Percentiles rank a stretch among this genome's conserved stretches.
Conservation (phyloP, 1,140 invertebrate species). For the Magallana gigas region DNA sequence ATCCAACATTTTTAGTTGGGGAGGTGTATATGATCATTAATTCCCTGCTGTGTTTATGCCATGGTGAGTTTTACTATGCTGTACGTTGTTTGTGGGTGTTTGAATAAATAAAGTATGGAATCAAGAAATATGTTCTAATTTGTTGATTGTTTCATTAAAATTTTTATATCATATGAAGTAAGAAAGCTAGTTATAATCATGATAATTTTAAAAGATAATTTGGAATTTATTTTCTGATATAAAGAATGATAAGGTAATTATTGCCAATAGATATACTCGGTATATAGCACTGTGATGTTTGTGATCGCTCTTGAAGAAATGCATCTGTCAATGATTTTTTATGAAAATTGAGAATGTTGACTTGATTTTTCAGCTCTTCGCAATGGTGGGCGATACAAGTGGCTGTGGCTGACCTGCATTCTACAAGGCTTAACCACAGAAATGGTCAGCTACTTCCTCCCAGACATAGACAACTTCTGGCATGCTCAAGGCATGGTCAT, state of each 20-base stretch:
- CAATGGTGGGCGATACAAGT: slow-evolving; percentile 85
- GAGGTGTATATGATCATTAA: slow-evolving; percentile 77
- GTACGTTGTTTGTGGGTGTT: too few relatives aligned
- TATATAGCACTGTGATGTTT: not conserved
- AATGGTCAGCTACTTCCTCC: slow-evolving; percentile 82
- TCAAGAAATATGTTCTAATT: too few relatives aligned
- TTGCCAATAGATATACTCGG: too few relatives aligned
- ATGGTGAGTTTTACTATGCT: slow-evolving; percentile 73
- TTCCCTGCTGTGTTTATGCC: slow-evolving; percentile 76
- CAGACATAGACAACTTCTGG: slow-evolving; percentile 88
- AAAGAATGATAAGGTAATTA: too few relatives aligned
- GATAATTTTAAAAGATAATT: too few relatives aligned
- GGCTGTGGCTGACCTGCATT: slow-evolving; percentile 85
- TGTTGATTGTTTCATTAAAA: not conserved
- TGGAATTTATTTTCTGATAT: too few relatives aligned
- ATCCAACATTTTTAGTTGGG: slow-evolving; percentile 76
- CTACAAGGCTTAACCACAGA: slow-evolving; percentile 85
- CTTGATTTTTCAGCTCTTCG: slow-evolving; percentile 81
- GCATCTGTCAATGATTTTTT: not conserved
- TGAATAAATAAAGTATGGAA: too few relatives aligned
- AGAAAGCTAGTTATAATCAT: too few relatives aligned
- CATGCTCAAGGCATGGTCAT: slow-evolving; percentile 87
- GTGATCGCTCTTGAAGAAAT: not conserved
- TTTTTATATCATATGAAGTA: too few relatives aligned
- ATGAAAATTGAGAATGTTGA: not conserved